Base-by-base conservation (phyloP, 1,140 invertebrate genomes). In the Arctopsyche grandis region DNA sequence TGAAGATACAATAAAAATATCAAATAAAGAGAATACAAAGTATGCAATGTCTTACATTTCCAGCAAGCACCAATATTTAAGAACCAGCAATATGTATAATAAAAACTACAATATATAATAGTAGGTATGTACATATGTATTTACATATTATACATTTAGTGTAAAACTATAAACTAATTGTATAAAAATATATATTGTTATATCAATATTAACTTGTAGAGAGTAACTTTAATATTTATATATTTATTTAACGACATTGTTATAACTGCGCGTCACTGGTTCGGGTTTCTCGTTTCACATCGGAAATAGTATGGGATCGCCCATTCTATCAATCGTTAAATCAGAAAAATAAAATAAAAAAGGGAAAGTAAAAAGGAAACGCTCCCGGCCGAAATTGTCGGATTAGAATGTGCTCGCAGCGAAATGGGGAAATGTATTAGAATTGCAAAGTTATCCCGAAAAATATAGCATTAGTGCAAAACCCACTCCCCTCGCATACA, bases 251-350 rank as follows among this genome's bases (percentile, higher is more conserved):
- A 38, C 7, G 29, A 38, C 14, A 12, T 43, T 70, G 38, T 24
- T 12, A 12, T 14, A 19, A 29, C 4, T 26, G 26, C 60, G 69
- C 81, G 81, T 74, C 78, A 78, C 75, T 82, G 81, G 10, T 26
- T 19, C 21, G 10, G 0, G 75, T 46, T 69, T 79, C 60, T 75
- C 71, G 78, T 79, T 79, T 75, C 73, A 78, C 77, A 78, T 78
- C 81, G 78, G 81, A 80, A 82, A 80, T 78, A 24, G 81, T 78
- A 75, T 74, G 78, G 81, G 78, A 60, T 66, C 66, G 70, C 63
- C 81, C 76, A 80, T 80, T 82, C 81, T 82, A 82, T 82, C 81
- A 79, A 82, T 82, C 81, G 81, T 79, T 81, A 82, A 82, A 82
- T 82, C 81, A 75, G 70, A 78, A 82, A 80, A 80, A 78, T 78